Percentiles rank a stretch among this genome's conserved stretches.
Evolutionary conservation across 2,113 vertebrate species (phyloP).

Genomic region (Engystomops pustulosus): DNA sequence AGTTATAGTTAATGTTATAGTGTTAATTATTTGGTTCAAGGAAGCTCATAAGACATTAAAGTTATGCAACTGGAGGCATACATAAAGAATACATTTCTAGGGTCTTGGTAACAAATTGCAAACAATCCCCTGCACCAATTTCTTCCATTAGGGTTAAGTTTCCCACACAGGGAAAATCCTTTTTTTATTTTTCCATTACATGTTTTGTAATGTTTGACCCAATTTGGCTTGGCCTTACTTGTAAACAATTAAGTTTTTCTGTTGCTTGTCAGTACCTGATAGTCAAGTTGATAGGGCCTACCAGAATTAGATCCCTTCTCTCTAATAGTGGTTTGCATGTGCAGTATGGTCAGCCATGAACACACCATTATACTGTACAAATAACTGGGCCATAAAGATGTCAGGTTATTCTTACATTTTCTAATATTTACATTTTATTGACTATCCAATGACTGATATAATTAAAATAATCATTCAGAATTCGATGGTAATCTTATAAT

Average conservation of each 20-base stretch:
- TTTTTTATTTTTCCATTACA: neutral
- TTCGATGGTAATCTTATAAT: too few species aligned
- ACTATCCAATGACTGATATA: too few species aligned
- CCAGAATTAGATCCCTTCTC: neutral
- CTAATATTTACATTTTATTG: neutral
- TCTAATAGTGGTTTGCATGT: neutral
- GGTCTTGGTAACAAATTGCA: too few species aligned
- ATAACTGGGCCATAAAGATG: neutral
- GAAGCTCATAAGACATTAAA: neutral
- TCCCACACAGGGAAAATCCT: too few species aligned
- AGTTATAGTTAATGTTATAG: too few species aligned
- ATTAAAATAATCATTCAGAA: too few species aligned
- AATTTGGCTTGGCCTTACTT: neutral
- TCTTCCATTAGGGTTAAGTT: too few species aligned
- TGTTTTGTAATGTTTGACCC: too few species aligned
- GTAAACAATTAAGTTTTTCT: neutral
- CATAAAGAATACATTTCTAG: too few species aligned
- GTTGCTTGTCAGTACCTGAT: neutral
- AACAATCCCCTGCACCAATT: too few species aligned
- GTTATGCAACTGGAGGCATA: too few species aligned
- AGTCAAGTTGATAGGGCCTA: neutral
- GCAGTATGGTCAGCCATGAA: neutral
- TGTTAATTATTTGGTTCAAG: too few species aligned
- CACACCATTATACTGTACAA: neutral
- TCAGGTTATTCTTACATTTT: neutral